Evolutionary conservation across 1,140 invertebrate genomes (phyloP).

Genomic region (Calycopis cecrops): DNA sequence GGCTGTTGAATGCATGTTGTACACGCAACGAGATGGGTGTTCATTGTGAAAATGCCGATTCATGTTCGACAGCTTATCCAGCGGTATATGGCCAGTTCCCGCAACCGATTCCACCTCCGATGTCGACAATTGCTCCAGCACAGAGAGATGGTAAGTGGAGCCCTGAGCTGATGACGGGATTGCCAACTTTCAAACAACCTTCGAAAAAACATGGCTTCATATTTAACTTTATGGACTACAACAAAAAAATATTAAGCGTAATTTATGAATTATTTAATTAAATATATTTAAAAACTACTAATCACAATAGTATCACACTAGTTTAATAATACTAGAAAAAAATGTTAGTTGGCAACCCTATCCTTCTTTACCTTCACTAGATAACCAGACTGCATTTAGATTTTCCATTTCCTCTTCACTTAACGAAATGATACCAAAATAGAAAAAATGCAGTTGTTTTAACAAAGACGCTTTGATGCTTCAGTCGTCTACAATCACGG

Average conservation of each 20-base stretch:
- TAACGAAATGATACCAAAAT: too few species aligned
- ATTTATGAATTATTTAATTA: not conserved
- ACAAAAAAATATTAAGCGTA: too few species aligned
- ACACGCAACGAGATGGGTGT: constrained; percentile 64
- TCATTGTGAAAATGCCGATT: constrained; percentile 72
- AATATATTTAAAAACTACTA: too few species aligned
- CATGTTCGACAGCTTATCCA: constrained; percentile 92
- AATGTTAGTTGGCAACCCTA: too few species aligned
- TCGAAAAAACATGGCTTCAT: not conserved
- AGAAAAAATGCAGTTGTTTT: not conserved
- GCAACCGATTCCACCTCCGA: constrained; percentile 94
- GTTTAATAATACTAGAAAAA: too few species aligned
- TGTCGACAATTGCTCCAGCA: constrained; percentile 90
- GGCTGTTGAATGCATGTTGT: constrained; percentile 43
- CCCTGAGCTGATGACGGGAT: constrained; percentile 32
- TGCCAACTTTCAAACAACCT: constrained; percentile 6
- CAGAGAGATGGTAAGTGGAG: constrained; percentile 94
- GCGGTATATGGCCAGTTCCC: constrained; percentile 96
- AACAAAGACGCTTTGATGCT: too few species aligned
- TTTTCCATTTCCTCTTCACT: too few species aligned
- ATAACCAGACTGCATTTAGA: too few species aligned
- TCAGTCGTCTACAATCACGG: too few species aligned
- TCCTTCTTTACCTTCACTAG: too few species aligned
- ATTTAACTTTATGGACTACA: too few species aligned
- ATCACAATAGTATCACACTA: too few species aligned